Base-by-base conservation (phyloP, 2,888 invertebrate genomes). In the Aspidiotus destructor region DNA sequence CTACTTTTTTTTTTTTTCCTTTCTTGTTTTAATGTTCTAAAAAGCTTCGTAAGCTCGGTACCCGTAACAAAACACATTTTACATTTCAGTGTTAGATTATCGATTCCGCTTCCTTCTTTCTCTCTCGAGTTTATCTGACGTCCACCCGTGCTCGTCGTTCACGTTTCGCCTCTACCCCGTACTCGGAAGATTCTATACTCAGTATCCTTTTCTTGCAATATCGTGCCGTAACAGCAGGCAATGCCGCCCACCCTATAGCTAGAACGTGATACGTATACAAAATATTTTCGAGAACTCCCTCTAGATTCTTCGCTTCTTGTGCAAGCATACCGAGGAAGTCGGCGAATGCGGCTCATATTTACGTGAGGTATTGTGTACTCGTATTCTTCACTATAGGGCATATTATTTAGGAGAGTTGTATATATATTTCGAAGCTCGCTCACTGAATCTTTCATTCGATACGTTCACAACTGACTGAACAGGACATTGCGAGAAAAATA, bases 31-130 rank as follows among this genome's bases (percentile, higher is more conserved):
- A 48, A 48, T 48, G 48, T 48, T 48, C 48, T 48, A 48, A 48
- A 48, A 48, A 48, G 48, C 48, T 48, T 48, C 48, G 48, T 48
- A 48, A 48, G 48, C 48, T 48, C 48, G 48, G 48, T 48, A 48
- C 58, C 58, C 65, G 58, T 65, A 65, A 65, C 65, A 65, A 65
- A 65, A 65, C 62, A 65, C 65, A 65, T 65, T 65, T 65, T 65
- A 58, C 58, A 58, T 65, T 65, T 65, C 65, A 57, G 58, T 57
- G 65, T 65, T 65, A 64, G 65, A 65, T 65, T 65, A 65, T 65
- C 65, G 65, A 65, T 65, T 65, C 65, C 58, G 40, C 65, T 65
- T 60, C 65, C 64, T 54, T 42, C 44, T 42, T 41, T 54, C 54
- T 16, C 53, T 42, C 17, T 57, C 28, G 28, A 28, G 11, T 63